These are phyloP conservation scores for Tanytarsus gracilentus DNA, from an alignment of 2,888 invertebrate species.

Conservation along the genomic window DNA sequence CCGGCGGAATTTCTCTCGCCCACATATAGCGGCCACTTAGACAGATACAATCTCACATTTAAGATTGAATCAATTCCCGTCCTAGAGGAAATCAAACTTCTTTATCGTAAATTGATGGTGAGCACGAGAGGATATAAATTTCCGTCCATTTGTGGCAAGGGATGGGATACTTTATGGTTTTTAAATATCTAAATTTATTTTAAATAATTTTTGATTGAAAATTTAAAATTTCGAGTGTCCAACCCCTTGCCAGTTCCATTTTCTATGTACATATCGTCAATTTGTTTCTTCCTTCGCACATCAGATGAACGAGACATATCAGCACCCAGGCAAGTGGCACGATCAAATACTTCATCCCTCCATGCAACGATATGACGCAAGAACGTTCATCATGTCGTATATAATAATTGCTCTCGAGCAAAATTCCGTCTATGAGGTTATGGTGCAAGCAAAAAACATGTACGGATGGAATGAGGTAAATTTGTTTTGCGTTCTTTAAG, in stretches of 20 bases:
- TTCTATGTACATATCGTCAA: background rate
- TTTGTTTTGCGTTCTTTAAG: background rate
- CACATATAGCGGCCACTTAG: conserved; percentile 50
- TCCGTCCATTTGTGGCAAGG: background rate
- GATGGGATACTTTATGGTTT: background rate
- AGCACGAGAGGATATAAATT: conserved; percentile 35
- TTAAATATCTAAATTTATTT: background rate
- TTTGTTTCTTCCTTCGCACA: background rate
- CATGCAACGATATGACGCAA: conserved; percentile 39
- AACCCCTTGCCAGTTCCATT: background rate
- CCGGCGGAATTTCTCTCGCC: conserved; percentile 54
- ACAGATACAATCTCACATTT: conserved; percentile 57
- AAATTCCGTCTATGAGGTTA: conserved; percentile 61
- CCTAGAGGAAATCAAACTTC: conserved; percentile 53
- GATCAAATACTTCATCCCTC: conserved; percentile 45
- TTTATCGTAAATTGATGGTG: conserved; percentile 55
- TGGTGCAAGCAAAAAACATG: conserved; percentile 64
- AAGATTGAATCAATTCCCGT: conserved; percentile 57
- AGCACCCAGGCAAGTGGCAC: conserved; percentile 62
- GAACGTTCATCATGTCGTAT: conserved; percentile 52
- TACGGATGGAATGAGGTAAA: conserved; percentile 62
- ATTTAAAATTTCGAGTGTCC: background rate
- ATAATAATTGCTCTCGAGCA: conserved; percentile 55
- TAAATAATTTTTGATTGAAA: background rate
- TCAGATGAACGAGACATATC: conserved; percentile 63